Evolutionary conservation across 2,113 vertebrate species (phyloP).

Genomic region (Hemibagrus wyckioides): DNA sequence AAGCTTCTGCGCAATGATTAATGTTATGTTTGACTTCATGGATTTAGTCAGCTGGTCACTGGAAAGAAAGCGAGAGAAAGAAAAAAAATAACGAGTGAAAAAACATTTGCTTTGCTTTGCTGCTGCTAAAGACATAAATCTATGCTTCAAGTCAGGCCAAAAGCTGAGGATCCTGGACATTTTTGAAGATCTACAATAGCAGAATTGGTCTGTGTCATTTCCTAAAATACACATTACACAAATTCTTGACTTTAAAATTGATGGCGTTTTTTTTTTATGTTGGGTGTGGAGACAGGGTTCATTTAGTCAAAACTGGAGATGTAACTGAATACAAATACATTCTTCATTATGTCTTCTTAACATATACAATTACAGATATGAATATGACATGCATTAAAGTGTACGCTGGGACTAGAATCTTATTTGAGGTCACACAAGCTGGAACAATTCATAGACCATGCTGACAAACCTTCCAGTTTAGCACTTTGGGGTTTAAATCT

Average conservation of each 20-base stretch:
- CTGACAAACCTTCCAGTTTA: too few species aligned
- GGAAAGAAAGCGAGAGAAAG: constrained; percentile 31
- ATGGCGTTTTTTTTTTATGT: neutral
- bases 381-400: neutral
- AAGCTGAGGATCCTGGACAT: constrained; percentile 23
- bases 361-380: neutral
- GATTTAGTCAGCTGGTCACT: constrained; percentile 51
- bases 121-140: constrained; percentile 48
- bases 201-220: constrained; percentile 23
- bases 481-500: neutral
- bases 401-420: neutral
- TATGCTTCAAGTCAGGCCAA: constrained; percentile 24
- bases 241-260: neutral
- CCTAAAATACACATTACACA: constrained; percentile 17
- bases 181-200: constrained; percentile 32
- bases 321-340: neutral
- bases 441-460: neutral
- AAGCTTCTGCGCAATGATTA: constrained; percentile 39
- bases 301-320: neutral
- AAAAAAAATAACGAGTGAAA: constrained; percentile 34
- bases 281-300: neutral
- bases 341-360: neutral
- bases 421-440: neutral
- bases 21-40: constrained; percentile 52
- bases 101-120: constrained; percentile 52